Evolutionary conservation across 2,113 vertebrate species (phyloP).

Genomic region (Connochaetes taurinus): DNA sequence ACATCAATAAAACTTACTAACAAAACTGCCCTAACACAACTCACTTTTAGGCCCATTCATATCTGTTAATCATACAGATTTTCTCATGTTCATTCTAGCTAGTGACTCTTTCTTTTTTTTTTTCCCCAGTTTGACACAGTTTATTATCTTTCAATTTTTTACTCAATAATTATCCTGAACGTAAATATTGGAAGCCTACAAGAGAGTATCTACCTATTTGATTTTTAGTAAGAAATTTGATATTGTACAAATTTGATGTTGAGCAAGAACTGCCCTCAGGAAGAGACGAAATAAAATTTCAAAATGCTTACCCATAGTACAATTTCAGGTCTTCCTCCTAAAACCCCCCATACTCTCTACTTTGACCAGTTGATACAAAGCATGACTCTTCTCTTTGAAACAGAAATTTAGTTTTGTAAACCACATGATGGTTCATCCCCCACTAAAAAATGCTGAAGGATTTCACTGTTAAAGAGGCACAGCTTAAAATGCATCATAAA

Average conservation of each 20-base stretch:
- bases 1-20: not conserved
- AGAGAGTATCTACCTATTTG: not conserved
- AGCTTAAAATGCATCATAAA: conserved; percentile 42
- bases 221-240: not conserved
- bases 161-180: not conserved
- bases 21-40: not conserved
- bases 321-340: not conserved
- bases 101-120: not conserved
- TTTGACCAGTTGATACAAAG: not conserved
- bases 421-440: not conserved
- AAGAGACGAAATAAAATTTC: not conserved
- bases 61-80: not conserved
- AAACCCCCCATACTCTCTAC: not conserved
- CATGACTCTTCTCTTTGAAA: conserved; percentile 20
- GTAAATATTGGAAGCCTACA: not conserved
- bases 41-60: not conserved
- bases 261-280: not conserved
- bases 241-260: not conserved
- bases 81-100: not conserved
- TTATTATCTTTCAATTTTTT: not conserved
- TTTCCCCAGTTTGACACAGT: not conserved
- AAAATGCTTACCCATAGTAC: not conserved
- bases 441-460: not conserved
- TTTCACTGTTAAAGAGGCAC: conserved; percentile 35
- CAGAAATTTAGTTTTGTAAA: not conserved